Evolutionary conservation across 1,140 invertebrate genomes (phyloP), one percentile per base, ranked within the genome.

Genomic region (Drosophila varians): DNA sequence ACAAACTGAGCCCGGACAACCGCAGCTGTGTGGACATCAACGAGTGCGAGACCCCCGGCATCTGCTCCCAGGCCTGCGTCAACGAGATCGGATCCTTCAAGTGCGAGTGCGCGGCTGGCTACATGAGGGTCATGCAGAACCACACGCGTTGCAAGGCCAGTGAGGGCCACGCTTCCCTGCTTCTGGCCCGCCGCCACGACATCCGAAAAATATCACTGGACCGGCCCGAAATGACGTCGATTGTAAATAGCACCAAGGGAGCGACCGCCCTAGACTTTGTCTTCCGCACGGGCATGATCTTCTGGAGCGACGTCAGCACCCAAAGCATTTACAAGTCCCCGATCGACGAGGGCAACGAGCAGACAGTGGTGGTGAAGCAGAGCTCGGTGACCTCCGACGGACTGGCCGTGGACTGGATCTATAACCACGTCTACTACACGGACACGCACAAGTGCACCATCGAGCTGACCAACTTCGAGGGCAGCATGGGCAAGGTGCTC

Each of bases 401-500:
- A 11, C 91, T 99, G 45, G 97, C 98, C 2, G 96, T 99, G 38
- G 98, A 99, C 92, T 99, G 98, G 98, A 95, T 99, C 52, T 98
- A 99, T 91, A 96, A 96, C 91, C 96, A 99, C 77, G 94, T 99
- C 47, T 99, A 99, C 92, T 99, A 98, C 96, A 99, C 97, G 0
- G 97, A 99, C 90, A 96, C 97, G 1, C 95, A 95, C 14, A 96
- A 95, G 72, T 97, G 98, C 91, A 96, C 95, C 21, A 99, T 99
- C 77, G 95, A 97, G 90, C 92, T 99, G 31, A 95, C 96, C 0
- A 96, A 97, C 90, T 95, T 98, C 65, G 96, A 98, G 89, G 97
- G 96, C 5, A 96, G 95, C 82, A 96, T 97, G 95, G 93, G 96
- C 57, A 97, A 96, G 91, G 95, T 96, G 1, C 92, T 99, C 3